Percentiles rank a stretch among this genome's conserved stretches.
These are phyloP conservation scores for Spinus pinus DNA, from an alignment of 2,797 vertebrate species.

Conservation along the genomic window DNA sequence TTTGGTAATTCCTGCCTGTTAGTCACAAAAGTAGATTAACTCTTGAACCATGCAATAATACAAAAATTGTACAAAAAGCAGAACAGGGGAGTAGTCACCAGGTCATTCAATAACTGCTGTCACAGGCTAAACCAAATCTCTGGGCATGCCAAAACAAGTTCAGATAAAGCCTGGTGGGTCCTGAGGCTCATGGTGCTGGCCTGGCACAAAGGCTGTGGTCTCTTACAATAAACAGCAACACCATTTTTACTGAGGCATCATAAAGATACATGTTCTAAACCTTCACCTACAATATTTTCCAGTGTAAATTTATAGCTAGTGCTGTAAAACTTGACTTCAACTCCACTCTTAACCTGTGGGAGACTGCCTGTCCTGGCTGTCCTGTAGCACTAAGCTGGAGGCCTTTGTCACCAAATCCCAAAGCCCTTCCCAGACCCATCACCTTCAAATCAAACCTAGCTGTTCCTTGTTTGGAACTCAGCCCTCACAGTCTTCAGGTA, in stretches of 20 bases:
- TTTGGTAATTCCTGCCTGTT: background rate
- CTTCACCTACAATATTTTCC: background rate
- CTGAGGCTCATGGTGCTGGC: background rate
- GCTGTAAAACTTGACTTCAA: background rate
- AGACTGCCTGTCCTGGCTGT: background rate
- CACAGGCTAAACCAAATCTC: background rate
- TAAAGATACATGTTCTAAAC: background rate
- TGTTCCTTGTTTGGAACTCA: background rate
- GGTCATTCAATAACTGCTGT: background rate
- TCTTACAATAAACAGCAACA: background rate
- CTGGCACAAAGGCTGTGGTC: background rate
- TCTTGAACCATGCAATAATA: background rate
- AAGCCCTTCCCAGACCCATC: background rate
- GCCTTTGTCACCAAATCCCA: background rate
- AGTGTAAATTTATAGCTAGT: background rate
- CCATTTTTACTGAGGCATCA: background rate
- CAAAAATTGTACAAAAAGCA: background rate
- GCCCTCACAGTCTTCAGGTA: background rate
- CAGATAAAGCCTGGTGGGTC: background rate
- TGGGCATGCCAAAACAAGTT: background rate
- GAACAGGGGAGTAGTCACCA: background rate
- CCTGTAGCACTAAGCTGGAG: background rate
- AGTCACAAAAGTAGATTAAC: background rate
- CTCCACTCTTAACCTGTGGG: background rate
- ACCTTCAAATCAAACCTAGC: background rate